A percentile compares a stretch with the other conserved stretches of the same genome.
These are phyloP conservation scores for Halcyon senegalensis DNA, from an alignment of 2,113 vertebrate species.

Conservation along the genomic window DNA sequence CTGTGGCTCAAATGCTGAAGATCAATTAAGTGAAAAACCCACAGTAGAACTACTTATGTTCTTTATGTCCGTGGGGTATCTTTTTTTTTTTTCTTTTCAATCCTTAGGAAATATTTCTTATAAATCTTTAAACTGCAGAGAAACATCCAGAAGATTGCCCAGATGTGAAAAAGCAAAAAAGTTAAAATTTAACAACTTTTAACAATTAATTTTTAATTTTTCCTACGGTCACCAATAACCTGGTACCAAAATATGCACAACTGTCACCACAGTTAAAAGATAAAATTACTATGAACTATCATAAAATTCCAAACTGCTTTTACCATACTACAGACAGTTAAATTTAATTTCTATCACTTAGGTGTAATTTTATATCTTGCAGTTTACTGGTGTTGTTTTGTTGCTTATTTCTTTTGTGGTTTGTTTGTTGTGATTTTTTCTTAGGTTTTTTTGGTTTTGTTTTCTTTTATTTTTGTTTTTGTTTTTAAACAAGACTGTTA, in stretches of 20 bases:
- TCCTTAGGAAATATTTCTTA: neutral
- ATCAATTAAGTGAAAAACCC: neutral
- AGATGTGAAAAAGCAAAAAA: neutral
- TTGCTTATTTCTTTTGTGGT: neutral
- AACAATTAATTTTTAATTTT: neutral
- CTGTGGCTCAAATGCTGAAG: neutral
- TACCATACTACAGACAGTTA: neutral
- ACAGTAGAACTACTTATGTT: neutral
- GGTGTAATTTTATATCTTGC: neutral
- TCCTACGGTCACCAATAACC: neutral
- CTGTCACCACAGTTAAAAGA: neutral
- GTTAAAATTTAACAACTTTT: neutral
- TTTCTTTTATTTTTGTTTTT: too few relatives aligned
- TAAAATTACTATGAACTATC: neutral
- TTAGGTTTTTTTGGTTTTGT: neutral
- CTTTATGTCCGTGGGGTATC: neutral
- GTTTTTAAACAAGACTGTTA: neutral
- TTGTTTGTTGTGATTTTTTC: neutral
- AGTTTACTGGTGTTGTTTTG: neutral
- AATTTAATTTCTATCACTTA: neutral
- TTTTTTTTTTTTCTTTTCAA: neutral
- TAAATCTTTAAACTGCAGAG: neutral
- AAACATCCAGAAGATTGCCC: neutral
- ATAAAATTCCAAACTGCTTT: neutral
- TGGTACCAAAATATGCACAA: neutral